Evolutionary conservation across 2,113 vertebrate genomes (phyloP).

Genomic region (Siniperca chuatsi): DNA sequence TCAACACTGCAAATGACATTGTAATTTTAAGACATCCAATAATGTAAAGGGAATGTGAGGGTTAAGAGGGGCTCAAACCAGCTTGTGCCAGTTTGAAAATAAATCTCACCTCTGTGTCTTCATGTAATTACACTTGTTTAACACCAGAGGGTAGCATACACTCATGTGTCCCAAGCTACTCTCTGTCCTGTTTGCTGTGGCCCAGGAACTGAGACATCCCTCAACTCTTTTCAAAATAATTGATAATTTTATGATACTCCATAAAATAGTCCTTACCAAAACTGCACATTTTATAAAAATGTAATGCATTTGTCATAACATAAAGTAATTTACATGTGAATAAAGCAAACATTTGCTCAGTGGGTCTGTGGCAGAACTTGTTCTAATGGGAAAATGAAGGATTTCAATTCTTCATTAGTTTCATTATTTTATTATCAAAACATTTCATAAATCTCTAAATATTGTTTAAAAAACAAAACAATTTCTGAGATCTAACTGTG

Average conservation of each 20-base stretch:
- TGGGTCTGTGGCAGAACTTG: neutral
- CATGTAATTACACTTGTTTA: neutral
- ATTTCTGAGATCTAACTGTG: neutral
- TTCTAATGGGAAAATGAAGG: neutral
- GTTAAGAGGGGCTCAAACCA: neutral
- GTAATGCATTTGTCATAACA: neutral
- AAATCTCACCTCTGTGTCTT: neutral
- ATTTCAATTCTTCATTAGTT: neutral
- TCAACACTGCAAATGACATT: neutral
- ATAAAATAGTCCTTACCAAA: neutral
- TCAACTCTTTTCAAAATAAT: neutral
- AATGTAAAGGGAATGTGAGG: neutral
- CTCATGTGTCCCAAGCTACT: neutral
- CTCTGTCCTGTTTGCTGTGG: too few species aligned
- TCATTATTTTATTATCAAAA: neutral
- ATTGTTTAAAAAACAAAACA: neutral
- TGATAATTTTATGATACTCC: neutral
- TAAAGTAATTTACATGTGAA: neutral
- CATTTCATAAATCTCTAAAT: neutral
- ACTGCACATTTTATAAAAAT: neutral
- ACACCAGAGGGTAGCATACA: slow-evolving; percentile 34
- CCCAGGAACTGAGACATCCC: neutral
- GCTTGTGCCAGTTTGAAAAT: neutral
- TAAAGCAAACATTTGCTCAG: neutral
- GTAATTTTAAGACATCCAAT: neutral